phyloP scores from a whole-genome alignment of 2,888 invertebrate genomes.

The Drosophila stalkeri region DNA sequence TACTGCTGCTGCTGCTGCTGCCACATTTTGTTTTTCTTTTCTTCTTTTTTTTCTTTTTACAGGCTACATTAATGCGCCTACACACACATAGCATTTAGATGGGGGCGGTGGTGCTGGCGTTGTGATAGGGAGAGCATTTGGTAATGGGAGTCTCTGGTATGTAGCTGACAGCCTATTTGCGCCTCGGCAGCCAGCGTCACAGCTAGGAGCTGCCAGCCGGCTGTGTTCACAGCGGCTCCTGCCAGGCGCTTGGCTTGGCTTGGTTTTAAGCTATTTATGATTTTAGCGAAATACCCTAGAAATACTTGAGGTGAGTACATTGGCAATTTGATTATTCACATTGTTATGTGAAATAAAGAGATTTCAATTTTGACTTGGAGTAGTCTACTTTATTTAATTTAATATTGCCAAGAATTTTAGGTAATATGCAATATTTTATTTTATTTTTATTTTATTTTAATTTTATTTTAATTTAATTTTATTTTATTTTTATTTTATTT shows the following conservation, averaged over 20 bases:
- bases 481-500: too few relatives aligned
- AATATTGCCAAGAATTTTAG: too few relatives aligned
- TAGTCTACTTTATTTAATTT: not conserved
- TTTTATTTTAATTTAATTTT: too few relatives aligned
- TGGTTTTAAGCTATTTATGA: conserved; percentile 75
- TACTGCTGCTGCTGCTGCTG: conserved; percentile 18
- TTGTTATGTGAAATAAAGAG: not conserved
- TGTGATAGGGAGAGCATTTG: not conserved
- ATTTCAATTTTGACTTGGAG: not conserved
- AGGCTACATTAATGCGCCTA: conserved; percentile 74
- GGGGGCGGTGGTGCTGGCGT: not conserved
- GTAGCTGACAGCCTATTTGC: conserved; percentile 75
- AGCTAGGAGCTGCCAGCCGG: conserved; percentile 31
- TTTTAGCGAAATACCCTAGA: conserved; percentile 54
- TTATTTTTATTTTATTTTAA: too few relatives aligned
- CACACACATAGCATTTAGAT: conserved; percentile 45
- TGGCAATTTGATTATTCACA: not conserved
- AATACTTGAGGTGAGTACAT: not conserved
- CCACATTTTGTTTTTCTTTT: conserved; percentile 36
- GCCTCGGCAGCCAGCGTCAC: conserved; percentile 54
- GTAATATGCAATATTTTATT: too few relatives aligned
- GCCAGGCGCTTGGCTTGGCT: conserved; percentile 60
- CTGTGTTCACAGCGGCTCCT: conserved; percentile 70
- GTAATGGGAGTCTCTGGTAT: conserved; percentile 38
- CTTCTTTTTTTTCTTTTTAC: conserved; percentile 40